Evolutionary conservation across 2,113 vertebrate species (phyloP), one percentile per base, ranked within the genome.

Genomic region (Spheniscus mendiculus): DNA sequence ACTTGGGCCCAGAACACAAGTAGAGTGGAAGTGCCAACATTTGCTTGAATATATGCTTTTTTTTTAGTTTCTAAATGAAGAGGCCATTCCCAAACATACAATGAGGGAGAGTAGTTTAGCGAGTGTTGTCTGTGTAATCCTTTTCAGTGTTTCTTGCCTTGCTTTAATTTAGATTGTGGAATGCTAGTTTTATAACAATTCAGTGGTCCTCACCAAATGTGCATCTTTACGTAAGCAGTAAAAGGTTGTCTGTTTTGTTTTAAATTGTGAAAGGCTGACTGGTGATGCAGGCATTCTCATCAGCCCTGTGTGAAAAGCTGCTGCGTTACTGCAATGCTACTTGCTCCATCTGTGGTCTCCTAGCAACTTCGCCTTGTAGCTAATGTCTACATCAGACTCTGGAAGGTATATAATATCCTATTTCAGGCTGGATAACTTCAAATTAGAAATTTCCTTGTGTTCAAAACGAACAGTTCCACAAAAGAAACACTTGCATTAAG

Each of bases 301-400:
- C 93, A 96, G 70, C 83, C 63, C 78, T 61, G 50, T 96, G 78
- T 95, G 95, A 87, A 91, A 96, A 98, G 96, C 96, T 96, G 83
- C 69, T 45, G 84, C 4, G 3, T 83, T 93, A 78, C 70, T 70
- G 65, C 70, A 82, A 59, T 79, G 87, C 73, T 95, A 45, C 92
- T 95, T 96, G 91, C 94, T 98, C 90, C 61, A 47, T 92, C 81
- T 85, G 53, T 94, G 70, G 97, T 98, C 91, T 98, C 98, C 95
- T 98, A 98, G 98, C 97, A 98, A 98, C 97, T 96, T 90, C 0
- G 12, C 42, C 76, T 69, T 87, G 80, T 94, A 83, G 59, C 82
- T 97, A 97, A 92, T 96, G 77, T 66, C 81, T 96, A 76, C 94
- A 96, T 97, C 85, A 87, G 84, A 89, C 63, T 90, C 76, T n/a